phyloP scores from a whole-genome alignment of 2,797 vertebrate species.

The Mallotus villosus region DNA sequence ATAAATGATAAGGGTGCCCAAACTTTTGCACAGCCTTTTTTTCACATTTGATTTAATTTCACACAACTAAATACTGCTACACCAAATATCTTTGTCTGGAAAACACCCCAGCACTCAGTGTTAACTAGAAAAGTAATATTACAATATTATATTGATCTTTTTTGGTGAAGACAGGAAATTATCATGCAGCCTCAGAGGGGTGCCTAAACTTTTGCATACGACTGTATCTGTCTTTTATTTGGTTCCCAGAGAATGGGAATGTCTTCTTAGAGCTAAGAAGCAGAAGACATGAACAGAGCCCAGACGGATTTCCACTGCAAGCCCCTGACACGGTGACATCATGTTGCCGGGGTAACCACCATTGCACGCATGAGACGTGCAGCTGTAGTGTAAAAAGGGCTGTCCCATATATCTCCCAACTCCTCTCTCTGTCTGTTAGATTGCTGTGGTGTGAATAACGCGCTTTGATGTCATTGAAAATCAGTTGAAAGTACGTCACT shows the following conservation, averaged over 20 bases:
- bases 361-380: constrained; percentile 40
- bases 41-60: too few species aligned
- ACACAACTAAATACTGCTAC: too few species aligned
- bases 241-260: constrained; percentile 27
- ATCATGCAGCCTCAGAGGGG: too few species aligned
- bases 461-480: constrained; percentile 3
- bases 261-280: constrained; percentile 1
- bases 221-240: neutral
- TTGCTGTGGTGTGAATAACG: constrained; percentile 46
- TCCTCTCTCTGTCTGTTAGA: constrained; percentile 47
- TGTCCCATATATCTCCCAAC: constrained; percentile 56
- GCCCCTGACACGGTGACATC: constrained; percentile 49
- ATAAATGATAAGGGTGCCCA: too few species aligned
- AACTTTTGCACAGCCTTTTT: too few species aligned
- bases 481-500: constrained; percentile 35
- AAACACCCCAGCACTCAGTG: too few species aligned
- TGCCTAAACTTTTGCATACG: too few species aligned
- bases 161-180: too few species aligned
- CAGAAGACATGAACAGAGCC: constrained; percentile 39
- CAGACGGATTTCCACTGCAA: constrained; percentile 49
- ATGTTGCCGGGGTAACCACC: constrained; percentile 56
- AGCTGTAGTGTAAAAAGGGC: constrained; percentile 41
- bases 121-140: too few species aligned
- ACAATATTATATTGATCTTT: too few species aligned
- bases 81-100: too few species aligned